These are phyloP conservation scores for Galerucella nymphaeae DNA, from an alignment of 2,888 invertebrate species.

Conservation along the genomic window DNA sequence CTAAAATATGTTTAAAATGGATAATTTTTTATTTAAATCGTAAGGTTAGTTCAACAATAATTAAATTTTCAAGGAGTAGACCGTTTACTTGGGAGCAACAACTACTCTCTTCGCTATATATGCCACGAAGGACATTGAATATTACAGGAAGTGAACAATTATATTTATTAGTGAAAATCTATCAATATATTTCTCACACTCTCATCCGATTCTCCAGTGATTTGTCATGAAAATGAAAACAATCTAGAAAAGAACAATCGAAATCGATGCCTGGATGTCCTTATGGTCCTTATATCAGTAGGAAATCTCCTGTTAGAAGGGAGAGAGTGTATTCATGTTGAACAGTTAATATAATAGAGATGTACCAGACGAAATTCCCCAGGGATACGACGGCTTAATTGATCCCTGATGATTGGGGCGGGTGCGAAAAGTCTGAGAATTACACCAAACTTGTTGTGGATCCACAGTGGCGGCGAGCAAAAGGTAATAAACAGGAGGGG, in stretches of 20 bases:
- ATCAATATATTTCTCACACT: slow-evolving; percentile 2
- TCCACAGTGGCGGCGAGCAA: slow-evolving; percentile 21
- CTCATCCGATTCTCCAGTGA: neutral
- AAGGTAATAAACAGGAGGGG: neutral
- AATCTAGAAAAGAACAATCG: slow-evolving; percentile 24
- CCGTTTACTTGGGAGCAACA: too few relatives aligned
- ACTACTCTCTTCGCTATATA: too few relatives aligned
- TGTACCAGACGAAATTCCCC: slow-evolving; percentile 39
- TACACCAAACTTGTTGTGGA: slow-evolving; percentile 9
- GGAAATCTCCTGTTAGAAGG: slow-evolving; percentile 22
- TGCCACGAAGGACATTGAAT: too few relatives aligned
- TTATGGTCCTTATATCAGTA: slow-evolving; percentile 4
- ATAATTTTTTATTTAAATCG: too few relatives aligned
- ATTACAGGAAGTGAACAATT: neutral
- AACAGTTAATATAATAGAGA: slow-evolving; percentile 45
- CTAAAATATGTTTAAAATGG: too few relatives aligned
- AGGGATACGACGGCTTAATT: slow-evolving; percentile 56
- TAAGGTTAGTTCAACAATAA: too few relatives aligned
- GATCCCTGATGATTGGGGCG: slow-evolving; percentile 63
- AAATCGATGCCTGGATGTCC: slow-evolving; percentile 23
- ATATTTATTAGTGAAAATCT: neutral
- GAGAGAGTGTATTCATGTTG: slow-evolving; percentile 34
- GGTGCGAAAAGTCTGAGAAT: slow-evolving; percentile 57
- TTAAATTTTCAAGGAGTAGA: too few relatives aligned
- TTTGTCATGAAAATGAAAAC: slow-evolving; percentile 32